These are phyloP conservation scores for Diorhabda sublineata DNA, from an alignment of 1,140 invertebrate genomes.

Conservation along the genomic window DNA sequence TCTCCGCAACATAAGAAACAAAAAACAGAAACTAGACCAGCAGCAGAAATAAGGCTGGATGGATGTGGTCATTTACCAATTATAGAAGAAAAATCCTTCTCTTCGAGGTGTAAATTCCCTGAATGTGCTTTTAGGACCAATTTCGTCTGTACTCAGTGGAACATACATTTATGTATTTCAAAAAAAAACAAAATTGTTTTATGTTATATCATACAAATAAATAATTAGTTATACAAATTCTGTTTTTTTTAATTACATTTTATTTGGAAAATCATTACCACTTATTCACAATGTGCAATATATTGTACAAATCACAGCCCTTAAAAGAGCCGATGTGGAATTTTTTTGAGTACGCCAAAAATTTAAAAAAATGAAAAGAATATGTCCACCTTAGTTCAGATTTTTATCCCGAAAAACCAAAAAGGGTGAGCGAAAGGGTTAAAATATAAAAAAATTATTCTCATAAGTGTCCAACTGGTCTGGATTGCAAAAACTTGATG, in stretches of 20 bases:
- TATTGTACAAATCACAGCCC: not conserved
- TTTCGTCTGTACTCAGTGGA: not conserved
- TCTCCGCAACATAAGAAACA: not conserved
- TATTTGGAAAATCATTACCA: not conserved
- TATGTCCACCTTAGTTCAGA: not conserved
- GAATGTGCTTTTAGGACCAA: not conserved
- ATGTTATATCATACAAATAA: not conserved
- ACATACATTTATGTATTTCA: not conserved
- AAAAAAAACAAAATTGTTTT: not conserved
- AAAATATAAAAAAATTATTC: not conserved
- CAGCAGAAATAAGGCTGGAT: no score
- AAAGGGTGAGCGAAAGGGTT: not conserved
- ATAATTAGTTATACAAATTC: not conserved
- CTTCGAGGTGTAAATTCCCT: not conserved
- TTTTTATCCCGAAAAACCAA: not conserved
- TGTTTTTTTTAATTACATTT: no score
- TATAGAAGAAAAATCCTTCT: not conserved
- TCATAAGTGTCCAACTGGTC: no score
- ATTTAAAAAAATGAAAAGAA: not conserved
- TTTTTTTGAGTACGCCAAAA: not conserved
- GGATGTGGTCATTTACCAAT: no score
- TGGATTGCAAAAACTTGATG: no score
- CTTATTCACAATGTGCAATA: not conserved
- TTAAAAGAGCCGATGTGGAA: not conserved
- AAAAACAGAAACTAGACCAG: no score